Percentiles rank a stretch among this genome's conserved stretches.
These are phyloP conservation scores for Abrostola triplasia DNA, from an alignment of 2,888 invertebrate species.

Conservation along the genomic window DNA sequence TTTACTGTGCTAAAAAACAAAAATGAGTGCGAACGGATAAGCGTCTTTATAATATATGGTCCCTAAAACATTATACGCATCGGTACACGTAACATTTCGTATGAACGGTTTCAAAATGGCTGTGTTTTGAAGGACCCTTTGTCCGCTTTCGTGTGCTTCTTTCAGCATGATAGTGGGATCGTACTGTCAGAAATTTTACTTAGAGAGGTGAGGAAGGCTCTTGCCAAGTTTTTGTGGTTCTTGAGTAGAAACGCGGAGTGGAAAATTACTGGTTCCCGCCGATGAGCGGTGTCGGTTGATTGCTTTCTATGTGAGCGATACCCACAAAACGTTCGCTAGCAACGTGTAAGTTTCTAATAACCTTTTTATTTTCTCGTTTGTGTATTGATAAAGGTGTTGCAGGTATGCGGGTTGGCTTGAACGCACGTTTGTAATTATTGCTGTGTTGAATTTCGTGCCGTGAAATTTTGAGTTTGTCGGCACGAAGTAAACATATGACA, in stretches of 20 bases:
- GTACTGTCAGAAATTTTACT: conserved; percentile 89
- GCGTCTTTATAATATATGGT: conserved; percentile 67
- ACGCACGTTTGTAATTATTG: conserved; percentile 68
- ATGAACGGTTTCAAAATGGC: conserved; percentile 91
- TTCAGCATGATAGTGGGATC: conserved; percentile 91
- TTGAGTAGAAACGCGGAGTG: conserved; percentile 69
- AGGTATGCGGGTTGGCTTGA: conserved; percentile 59
- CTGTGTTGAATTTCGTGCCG: conserved; percentile 65
- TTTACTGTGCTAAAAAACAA: conserved; percentile 81
- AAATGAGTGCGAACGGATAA: conserved; percentile 88
- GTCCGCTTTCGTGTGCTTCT: conserved; percentile 89
- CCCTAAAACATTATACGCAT: conserved; percentile 72
- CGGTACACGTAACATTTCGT: conserved; percentile 86
- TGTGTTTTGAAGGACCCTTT: conserved; percentile 92
- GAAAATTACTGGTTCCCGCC: conserved; percentile 84
- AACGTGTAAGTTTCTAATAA: conserved; percentile 86
- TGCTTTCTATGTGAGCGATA: conserved; percentile 84
- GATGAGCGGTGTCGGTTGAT: conserved; percentile 77
- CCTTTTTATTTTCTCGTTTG: conserved; percentile 71
- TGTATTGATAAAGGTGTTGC: conserved; percentile 60
- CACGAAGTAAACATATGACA: conserved; percentile 76
- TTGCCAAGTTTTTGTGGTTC: conserved; percentile 65
- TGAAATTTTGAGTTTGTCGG: conserved; percentile 62
- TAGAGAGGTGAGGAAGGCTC: conserved; percentile 88
- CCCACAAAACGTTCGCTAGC: conserved; percentile 80